Base-by-base conservation (phyloP, 2,888 invertebrate genomes). In the Thera britannica region DNA sequence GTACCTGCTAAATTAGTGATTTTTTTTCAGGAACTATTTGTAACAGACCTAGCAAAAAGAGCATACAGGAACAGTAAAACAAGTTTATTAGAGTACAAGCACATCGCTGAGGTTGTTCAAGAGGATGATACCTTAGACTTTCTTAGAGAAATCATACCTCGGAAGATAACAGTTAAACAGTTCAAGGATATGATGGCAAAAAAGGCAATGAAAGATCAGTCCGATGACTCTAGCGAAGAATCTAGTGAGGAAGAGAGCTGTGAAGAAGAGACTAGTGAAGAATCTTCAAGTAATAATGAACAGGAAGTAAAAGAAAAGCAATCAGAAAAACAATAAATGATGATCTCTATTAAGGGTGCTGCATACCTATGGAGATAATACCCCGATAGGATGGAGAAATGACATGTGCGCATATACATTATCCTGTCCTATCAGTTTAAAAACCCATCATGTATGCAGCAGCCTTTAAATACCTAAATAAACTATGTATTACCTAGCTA, bases 101-200 rank as follows among this genome's bases (percentile, higher is more conserved):
- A 96, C 80, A 92, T 97, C 8, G 96, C 96, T 0, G 95, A 96
- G 68, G 94, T 96, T 0, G 96, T 97, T 0, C 96, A 96, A 79
- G 93, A 94, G 3, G 95, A 95, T 72, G 95, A 95, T 58, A 95
- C 95, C 0, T 91, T 96, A 75, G 96, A 96, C 74, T 97, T 97
- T 79, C 86, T 97, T 2, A 90, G 95, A 71, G 96, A 97, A 85
- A 96, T 97, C 72, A 95, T 97, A 92, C 97, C 97, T 0, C 94
- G 95, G 70, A 97, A 97, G 82, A 96, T 97, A 58, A 96, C 96
- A 0, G 96, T 96, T 0, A 89, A 92, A 49, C 94, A 96, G 77
- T 96, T 94, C 71, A 96, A 96, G 79, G 94, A 95, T 78, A 87
- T 96, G 71, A 95, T 96, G 95, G 94, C 95, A 0, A 95, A 94